phyloP scores from a whole-genome alignment of 2,113 vertebrate species.

The Onychostoma macrolepis region DNA sequence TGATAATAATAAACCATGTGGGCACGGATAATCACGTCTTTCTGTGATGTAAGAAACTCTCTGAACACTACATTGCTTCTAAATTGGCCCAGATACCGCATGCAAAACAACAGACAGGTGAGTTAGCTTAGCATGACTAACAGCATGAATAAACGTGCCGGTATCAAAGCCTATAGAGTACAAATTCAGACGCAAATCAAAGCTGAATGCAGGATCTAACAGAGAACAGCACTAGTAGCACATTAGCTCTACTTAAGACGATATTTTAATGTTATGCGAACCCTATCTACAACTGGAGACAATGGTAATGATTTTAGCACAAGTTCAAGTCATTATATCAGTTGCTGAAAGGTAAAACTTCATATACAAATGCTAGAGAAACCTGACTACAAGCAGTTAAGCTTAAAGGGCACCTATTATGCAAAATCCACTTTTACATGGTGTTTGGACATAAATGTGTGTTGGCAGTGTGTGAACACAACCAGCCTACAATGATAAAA shows the following conservation, averaged over 20 bases:
- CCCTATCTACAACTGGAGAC: neutral
- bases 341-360: neutral
- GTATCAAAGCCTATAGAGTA: slow-evolving; percentile 32
- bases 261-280: neutral
- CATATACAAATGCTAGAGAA: neutral
- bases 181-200: neutral
- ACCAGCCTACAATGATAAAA: too few relatives aligned
- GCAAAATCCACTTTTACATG: too few relatives aligned
- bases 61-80: slow-evolving; percentile 19
- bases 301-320: neutral
- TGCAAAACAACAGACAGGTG: slow-evolving; percentile 24
- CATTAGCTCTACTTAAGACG: neutral
- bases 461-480: too few relatives aligned
- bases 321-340: neutral
- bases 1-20: slow-evolving; percentile 35
- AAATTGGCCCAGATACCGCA: neutral
- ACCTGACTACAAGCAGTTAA: neutral
- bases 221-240: slow-evolving; percentile 39
- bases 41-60: slow-evolving; percentile 25
- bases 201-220: slow-evolving; percentile 19
- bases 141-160: slow-evolving; percentile 8
- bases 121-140: slow-evolving; percentile 36
- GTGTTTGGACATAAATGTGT: too few relatives aligned
- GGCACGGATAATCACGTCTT: slow-evolving; percentile 25
- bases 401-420: too few relatives aligned